Conservation (phyloP, 1,140 invertebrate genomes). For the Drosophila lini region DNA sequence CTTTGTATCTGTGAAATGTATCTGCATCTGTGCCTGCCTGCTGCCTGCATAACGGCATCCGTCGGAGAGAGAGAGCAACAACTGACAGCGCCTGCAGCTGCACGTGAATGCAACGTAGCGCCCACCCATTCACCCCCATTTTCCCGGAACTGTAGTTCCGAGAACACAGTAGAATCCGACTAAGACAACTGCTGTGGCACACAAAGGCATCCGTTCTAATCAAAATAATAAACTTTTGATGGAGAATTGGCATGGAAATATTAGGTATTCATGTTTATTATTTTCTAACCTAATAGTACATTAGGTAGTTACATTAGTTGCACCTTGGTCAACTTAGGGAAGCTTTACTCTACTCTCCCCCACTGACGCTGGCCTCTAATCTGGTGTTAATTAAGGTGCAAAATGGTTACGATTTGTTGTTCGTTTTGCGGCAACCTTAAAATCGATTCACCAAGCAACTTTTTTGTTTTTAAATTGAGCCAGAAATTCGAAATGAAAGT, state of each 20-base stretch:
- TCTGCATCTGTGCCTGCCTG: not conserved
- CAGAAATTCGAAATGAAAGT: not conserved
- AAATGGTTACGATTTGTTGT: not conserved
- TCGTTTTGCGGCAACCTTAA: not conserved
- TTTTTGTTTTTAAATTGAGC: not conserved
- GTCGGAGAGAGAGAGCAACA: conserved; percentile 3
- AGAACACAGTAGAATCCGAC: not conserved
- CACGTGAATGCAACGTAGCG: conserved; percentile 46
- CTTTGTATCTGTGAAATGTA: conserved; percentile 1
- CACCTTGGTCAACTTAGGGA: not conserved
- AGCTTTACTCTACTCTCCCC: not conserved
- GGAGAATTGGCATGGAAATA: not conserved
- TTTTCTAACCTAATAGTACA: no score
- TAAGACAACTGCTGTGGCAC: not conserved
- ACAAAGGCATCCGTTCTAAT: not conserved
- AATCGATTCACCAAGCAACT: not conserved
- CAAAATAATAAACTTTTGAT: not conserved
- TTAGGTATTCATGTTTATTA: not conserved
- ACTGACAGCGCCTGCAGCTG: conserved; percentile 20
- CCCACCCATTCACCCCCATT: not conserved
- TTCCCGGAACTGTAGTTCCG: no score
- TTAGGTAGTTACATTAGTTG: no score
- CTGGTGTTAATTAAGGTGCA: conserved; percentile 10
- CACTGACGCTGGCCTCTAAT: not conserved
- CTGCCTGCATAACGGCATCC: conserved; percentile 44